A percentile compares a stretch with the other conserved stretches of the same genome.
phyloP scores from a whole-genome alignment of 2,888 invertebrate genomes.

The Lochmaea crataegi region DNA sequence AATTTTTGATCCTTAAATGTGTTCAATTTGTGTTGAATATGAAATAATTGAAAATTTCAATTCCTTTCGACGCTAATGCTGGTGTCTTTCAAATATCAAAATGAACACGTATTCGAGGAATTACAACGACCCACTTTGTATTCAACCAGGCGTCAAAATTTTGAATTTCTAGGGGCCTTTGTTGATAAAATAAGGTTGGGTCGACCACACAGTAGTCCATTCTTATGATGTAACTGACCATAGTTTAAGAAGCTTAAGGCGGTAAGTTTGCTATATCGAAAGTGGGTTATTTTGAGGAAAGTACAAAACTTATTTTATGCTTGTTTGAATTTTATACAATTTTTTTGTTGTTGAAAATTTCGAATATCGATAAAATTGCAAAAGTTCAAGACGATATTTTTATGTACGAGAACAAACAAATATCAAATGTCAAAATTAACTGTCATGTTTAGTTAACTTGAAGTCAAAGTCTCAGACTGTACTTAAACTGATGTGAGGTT shows the following conservation, averaged over 20 bases:
- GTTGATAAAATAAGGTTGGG: constrained; percentile 50
- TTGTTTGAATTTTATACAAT: constrained; percentile 6
- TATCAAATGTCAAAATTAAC: too few species aligned
- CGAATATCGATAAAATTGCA: too few species aligned
- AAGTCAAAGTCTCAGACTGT: too few species aligned
- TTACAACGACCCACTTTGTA: constrained; percentile 41
- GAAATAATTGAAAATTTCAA: not conserved
- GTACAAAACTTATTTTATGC: constrained; percentile 19
- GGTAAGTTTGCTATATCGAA: constrained; percentile 19
- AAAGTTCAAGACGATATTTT: too few species aligned
- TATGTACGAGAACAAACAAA: too few species aligned
- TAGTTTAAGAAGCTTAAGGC: constrained; percentile 34
- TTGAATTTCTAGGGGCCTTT: constrained; percentile 44
- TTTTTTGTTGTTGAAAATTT: not conserved
- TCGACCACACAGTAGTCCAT: constrained; percentile 52
- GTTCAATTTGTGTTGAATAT: too few species aligned
- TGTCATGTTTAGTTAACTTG: too few species aligned
- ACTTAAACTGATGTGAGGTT: too few species aligned
- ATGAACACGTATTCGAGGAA: constrained; percentile 35
- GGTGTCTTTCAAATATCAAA: constrained; percentile 15
- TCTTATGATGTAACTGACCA: constrained; percentile 50
- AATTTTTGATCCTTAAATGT: too few species aligned
- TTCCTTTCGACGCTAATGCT: not conserved
- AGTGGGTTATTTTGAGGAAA: constrained; percentile 1
- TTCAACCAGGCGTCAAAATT: constrained; percentile 42